Conservation (phyloP, 2,888 invertebrate species). For the Calliphora vomitoria region DNA sequence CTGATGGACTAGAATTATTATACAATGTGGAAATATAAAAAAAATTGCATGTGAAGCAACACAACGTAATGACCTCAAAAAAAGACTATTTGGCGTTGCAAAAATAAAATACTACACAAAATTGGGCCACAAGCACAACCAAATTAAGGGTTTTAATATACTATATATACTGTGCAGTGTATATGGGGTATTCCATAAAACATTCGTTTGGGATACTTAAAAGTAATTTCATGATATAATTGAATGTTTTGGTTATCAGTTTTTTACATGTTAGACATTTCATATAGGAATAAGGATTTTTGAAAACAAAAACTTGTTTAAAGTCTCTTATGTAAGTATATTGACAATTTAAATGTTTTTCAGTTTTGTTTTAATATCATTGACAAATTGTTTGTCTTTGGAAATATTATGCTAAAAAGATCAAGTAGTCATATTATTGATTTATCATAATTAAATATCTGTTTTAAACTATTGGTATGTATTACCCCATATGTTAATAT, state of each 20-base stretch:
- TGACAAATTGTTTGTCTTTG: too few relatives aligned
- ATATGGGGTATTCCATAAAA: constrained; percentile 21
- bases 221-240: too few relatives aligned
- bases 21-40: neutral
- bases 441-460: neutral
- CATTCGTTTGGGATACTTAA: neutral
- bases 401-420: neutral
- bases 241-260: too few relatives aligned
- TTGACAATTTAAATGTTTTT: too few relatives aligned
- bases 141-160: constrained; percentile 40
- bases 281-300: too few relatives aligned
- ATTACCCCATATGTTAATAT: constrained; percentile 10
- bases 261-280: too few relatives aligned
- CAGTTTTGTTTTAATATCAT: too few relatives aligned
- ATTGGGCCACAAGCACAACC: constrained; percentile 46
- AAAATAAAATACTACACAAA: constrained; percentile 28
- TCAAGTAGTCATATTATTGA: too few relatives aligned
- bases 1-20: constrained; percentile 1
- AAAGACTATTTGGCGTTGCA: constrained; percentile 26
- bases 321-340: too few relatives aligned
- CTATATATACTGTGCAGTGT: neutral
- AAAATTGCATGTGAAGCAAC: constrained; percentile 39
- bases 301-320: too few relatives aligned
- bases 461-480: neutral
- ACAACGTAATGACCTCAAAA: constrained; percentile 51